phyloP scores from a whole-genome alignment of 1,140 invertebrate genomes.

The Leguminivora glycinivorella region DNA sequence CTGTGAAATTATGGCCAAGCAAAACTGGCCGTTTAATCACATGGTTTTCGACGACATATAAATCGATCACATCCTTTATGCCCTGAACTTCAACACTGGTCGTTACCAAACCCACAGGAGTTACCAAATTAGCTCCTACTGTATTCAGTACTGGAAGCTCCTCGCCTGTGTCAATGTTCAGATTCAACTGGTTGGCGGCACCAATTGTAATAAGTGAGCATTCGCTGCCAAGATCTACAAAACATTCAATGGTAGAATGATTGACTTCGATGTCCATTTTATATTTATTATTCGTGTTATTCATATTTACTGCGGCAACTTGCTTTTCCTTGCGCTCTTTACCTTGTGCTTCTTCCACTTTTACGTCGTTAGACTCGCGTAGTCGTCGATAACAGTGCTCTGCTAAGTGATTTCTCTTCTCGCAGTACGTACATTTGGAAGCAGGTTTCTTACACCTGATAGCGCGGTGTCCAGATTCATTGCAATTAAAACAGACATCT shows the following conservation, averaged over 20 bases:
- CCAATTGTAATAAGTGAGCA: not conserved
- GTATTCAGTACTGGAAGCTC: too few species aligned
- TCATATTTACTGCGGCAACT: not conserved
- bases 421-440: not conserved
- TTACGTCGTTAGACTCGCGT: not conserved
- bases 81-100: too few species aligned
- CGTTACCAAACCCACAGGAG: too few species aligned
- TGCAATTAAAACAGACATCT: not conserved
- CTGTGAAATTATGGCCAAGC: too few species aligned
- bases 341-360: not conserved
- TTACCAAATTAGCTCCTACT: too few species aligned
- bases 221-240: too few species aligned
- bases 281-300: constrained; percentile 3
- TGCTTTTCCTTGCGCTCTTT: not conserved
- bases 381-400: not conserved
- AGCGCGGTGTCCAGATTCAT: not conserved
- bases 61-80: too few species aligned
- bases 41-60: too few species aligned
- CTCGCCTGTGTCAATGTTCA: not conserved
- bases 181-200: not conserved
- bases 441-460: not conserved
- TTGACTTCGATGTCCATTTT: not conserved
- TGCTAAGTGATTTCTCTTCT: not conserved
- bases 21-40: too few species aligned
- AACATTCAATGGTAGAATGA: not conserved